Base-by-base conservation (phyloP, 2,797 vertebrate genomes). In the Rhincodon typus region DNA sequence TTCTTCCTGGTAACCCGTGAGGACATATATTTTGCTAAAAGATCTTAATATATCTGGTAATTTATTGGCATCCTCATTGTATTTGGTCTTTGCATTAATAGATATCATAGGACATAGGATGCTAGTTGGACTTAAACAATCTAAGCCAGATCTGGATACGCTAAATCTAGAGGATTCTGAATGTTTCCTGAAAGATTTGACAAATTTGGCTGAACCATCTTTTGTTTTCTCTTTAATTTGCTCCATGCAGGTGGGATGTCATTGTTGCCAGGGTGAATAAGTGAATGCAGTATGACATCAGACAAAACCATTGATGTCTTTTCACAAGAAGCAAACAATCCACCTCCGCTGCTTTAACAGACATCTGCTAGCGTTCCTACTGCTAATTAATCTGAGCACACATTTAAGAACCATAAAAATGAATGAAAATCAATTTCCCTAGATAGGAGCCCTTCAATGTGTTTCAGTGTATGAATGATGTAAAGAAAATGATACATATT, bases 241-340 rank as follows among this genome's bases (percentile, higher is more conserved):
- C 50, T 95, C 69, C 57, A 57, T 3, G 50, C 23, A 74, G 38
- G 27, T 50, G 53, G 69, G 84, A 96, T 97, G 96, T 97, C 97
- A 96, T 97, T 97, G 98, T 98, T 98, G 97, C 98, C 97, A 98
- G 98, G 97, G 98, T 97, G 97, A 98, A 96, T 96, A 97, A 97
- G 97, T 96, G 96, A 97, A 96, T 97, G 96, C 96, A 96, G 74
- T 96, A 67, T 96, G 96, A 97, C 96, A 96, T 96, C 96, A 95
- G 96, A 96, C 96, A 97, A 97, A 97, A 97, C 97, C 96, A 90
- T 95, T 97, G 97, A 97, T 95, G 96, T 96, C 96, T 97, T 96
- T 97, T 69, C 96, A 96, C 96, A 96, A 96, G 96, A 53, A 96
- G 96, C 96, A 96, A 96, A 96, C 96, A 95, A 95, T 34, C 96